Conservation (phyloP, 1,140 invertebrate genomes). For the Drosophila sp. region DNA sequence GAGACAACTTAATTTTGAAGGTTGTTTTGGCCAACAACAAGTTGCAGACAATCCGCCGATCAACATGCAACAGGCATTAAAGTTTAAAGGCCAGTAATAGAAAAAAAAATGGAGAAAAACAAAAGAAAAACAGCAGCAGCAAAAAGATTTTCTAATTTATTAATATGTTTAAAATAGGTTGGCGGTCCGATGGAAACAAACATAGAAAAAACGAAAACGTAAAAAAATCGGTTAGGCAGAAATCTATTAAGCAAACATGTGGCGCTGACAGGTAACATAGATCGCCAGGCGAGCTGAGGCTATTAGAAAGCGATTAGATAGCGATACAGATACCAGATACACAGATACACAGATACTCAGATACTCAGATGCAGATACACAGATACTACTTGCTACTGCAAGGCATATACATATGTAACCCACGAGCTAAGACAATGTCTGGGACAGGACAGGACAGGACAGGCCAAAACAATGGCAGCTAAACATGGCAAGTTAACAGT, state of each 20-base stretch:
- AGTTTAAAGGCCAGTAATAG: constrained; percentile 72
- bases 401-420: constrained; percentile 60
- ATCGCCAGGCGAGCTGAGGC: constrained; percentile 70
- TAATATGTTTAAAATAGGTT: constrained; percentile 72
- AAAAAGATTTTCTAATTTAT: constrained; percentile 83
- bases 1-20: constrained; percentile 81
- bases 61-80: constrained; percentile 74
- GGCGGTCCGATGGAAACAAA: constrained; percentile 16
- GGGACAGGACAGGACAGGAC: constrained; percentile 28
- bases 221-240: constrained; percentile 28
- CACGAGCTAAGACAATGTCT: constrained; percentile 72
- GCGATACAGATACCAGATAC: constrained; percentile 71
- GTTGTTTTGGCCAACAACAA: constrained; percentile 44
- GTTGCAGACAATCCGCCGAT: constrained; percentile 50
- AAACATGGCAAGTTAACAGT: constrained; percentile 83
- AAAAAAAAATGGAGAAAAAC: constrained; percentile 13
- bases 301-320: constrained; percentile 83
- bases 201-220: constrained; percentile 15
- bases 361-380: constrained; percentile 35
- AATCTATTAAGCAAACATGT: constrained; percentile 80
- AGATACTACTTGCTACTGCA: constrained; percentile 24
- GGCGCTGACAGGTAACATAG: constrained; percentile 75
- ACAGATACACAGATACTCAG: constrained; percentile 28
- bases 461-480: constrained; percentile 78
- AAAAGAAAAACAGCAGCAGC: constrained; percentile 20